Base-by-base conservation (phyloP, 2,113 vertebrate genomes). In the Piprites chloris region DNA sequence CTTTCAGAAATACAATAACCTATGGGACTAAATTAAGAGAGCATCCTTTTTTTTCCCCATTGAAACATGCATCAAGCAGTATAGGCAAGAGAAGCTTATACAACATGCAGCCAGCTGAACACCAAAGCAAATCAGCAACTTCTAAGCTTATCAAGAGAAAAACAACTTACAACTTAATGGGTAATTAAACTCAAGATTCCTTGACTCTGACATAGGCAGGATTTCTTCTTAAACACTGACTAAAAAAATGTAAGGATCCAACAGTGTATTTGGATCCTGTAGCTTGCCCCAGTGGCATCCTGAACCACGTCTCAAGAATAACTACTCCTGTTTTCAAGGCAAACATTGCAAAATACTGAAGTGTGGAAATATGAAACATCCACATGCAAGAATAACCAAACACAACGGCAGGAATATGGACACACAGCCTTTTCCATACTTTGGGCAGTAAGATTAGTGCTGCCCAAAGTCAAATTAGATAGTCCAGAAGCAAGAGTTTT, bases 21-120 rank as follows among this genome's bases (percentile, higher is more conserved):
- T 39, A 9, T 18, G 27, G 46, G 50, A 74, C 28, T 83, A 73
- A 89, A 94, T 35, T 35, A 65, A 44, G 16, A 88, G 4, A 65
- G 5, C 5, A 50, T 49, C 11, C 11, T 42, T 27, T 20, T 26
- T 15, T 30, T 4, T 2, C 0, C 16, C 7, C 14, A 23, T 76
- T 53, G 35, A 88, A 87, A 47, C 8, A 65, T 33, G 58, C 56
- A 72, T 56, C 49, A 77, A 68, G 53, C 23, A 56, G 20, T 15
- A 3, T 41, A 81, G 20, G 3, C 17, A 76, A 26, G 17, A 74
- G 12, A 90, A 58, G n/a, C n/a, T 91, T 46, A 44, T 20, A 42
- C 8, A 41, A 46, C 27, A 32, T 9, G 3, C 1, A 6, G 49
- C 23, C 56, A 75, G 11, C 7, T 74, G 44, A 89, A 52, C 28